A percentile compares a stretch with the other conserved stretches of the same genome.
Evolutionary conservation across 2,113 vertebrate species (phyloP).

Genomic region (Psittacula cyanocephala): DNA sequence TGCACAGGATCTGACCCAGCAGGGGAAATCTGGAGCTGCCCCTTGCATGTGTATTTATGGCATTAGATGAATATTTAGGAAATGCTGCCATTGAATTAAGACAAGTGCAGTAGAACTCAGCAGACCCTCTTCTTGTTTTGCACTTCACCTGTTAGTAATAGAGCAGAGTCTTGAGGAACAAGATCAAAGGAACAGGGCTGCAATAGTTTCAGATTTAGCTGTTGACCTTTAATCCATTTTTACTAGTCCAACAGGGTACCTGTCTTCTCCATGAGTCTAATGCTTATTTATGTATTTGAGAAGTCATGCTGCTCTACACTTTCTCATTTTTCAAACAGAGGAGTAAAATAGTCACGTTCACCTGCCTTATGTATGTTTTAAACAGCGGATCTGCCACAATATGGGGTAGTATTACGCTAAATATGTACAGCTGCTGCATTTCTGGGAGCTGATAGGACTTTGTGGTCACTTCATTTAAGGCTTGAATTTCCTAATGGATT

Average conservation of each 20-base stretch:
- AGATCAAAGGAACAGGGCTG: conserved; percentile 14
- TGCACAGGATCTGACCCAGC: neutral
- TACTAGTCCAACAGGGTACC: conserved; percentile 9
- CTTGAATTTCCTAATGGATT: conserved; percentile 81
- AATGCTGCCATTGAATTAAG: neutral
- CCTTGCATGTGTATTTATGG: neutral
- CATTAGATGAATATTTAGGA: neutral
- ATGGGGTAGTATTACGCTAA: conserved; percentile 83
- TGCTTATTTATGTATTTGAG: conserved; percentile 78
- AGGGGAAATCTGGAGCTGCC: conserved; percentile 16
- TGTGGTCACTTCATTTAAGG: conserved; percentile 82
- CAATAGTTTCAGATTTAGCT: conserved; percentile 33
- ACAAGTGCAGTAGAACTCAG: neutral
- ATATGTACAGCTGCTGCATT: conserved; percentile 87
- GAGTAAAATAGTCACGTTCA: conserved; percentile 74
- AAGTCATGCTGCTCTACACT: conserved; percentile 77
- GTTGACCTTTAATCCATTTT: conserved; percentile 36
- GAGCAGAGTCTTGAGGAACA: neutral
- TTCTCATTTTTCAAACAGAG: conserved; percentile 77
- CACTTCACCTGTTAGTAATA: neutral
- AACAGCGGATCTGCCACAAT: conserved; percentile 72
- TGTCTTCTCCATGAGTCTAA: conserved; percentile 59
- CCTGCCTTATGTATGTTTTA: conserved; percentile 75
- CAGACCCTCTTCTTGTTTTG: neutral
- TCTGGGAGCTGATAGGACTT: conserved; percentile 84